Conservation (phyloP, 2,888 invertebrate genomes). For the Ochropacha duplaris region DNA sequence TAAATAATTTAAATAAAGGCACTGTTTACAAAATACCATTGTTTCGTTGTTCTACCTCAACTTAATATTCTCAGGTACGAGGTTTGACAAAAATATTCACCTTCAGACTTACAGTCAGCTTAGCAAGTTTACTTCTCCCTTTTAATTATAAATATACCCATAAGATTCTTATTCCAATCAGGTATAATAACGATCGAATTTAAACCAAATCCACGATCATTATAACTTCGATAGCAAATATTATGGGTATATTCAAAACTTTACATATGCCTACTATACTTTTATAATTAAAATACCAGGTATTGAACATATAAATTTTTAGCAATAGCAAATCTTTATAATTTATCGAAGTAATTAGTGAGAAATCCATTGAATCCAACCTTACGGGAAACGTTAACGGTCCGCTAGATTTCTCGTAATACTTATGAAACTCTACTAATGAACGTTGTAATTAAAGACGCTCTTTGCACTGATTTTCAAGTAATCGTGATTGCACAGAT, state of each 20-base stretch:
- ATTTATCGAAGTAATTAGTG: slow-evolving; percentile 8
- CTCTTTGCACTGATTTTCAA: slow-evolving; percentile 4
- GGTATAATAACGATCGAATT: neutral
- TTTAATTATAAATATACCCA: neutral
- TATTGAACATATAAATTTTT: neutral
- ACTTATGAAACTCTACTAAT: slow-evolving; percentile 12
- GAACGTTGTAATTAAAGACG: slow-evolving; percentile 8
- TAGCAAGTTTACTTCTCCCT: neutral
- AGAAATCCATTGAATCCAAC: slow-evolving; percentile 5
- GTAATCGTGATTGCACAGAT: slow-evolving; percentile 5
- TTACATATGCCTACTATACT: no score
- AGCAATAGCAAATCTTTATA: neutral
- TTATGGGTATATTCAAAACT: no score
- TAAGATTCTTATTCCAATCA: neutral
- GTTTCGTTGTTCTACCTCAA: slow-evolving; percentile 17
- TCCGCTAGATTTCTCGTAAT: slow-evolving; percentile 8
- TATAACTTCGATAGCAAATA: neutral
- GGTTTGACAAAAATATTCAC: neutral
- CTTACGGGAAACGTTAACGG: slow-evolving; percentile 5
- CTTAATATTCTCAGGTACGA: slow-evolving; percentile 16
- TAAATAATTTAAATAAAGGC: slow-evolving; percentile 30
- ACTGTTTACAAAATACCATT: slow-evolving; percentile 29
- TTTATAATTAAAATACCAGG: no score
- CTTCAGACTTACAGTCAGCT: neutral
- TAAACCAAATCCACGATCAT: neutral